A percentile compares a stretch with the other conserved stretches of the same genome.
Conservation (phyloP, 1,140 invertebrate species). For the Asbolus verrucosus region DNA sequence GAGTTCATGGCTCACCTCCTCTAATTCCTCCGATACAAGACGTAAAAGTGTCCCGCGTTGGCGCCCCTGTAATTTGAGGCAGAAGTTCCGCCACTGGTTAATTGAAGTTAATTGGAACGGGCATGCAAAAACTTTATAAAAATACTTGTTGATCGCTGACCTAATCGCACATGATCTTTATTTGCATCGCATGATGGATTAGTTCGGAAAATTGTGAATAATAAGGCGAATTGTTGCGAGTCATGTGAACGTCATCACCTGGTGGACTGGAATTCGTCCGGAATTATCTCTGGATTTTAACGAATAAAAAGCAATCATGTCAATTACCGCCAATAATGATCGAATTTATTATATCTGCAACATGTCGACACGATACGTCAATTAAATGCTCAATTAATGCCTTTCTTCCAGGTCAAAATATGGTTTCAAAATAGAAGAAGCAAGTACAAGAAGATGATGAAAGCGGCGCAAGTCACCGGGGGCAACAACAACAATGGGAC, state of each 20-base stretch:
- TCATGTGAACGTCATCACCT: slow-evolving; percentile 39
- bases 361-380: slow-evolving; percentile 37
- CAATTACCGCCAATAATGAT: slow-evolving; percentile 48
- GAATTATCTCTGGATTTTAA: slow-evolving; percentile 9
- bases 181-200: slow-evolving; percentile 22
- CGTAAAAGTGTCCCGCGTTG: too few species aligned
- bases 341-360: slow-evolving; percentile 44
- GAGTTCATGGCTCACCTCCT: too few species aligned
- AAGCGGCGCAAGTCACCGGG: slow-evolving; percentile 75
- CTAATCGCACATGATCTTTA: slow-evolving; percentile 11
- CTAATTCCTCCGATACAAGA: too few species aligned
- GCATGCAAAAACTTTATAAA: too few species aligned
- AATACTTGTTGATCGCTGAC: too few species aligned
- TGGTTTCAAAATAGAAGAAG: slow-evolving; percentile 93
- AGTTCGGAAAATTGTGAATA: slow-evolving; percentile 17
- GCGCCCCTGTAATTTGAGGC: too few species aligned
- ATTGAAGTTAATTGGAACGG: too few species aligned
- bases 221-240: slow-evolving; percentile 12
- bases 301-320: slow-evolving; percentile 14
- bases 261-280: slow-evolving; percentile 5
- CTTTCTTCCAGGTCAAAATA: slow-evolving; percentile 87
- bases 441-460: slow-evolving; percentile 94
- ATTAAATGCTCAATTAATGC: slow-evolving; percentile 52
- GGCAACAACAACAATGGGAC: slow-evolving; percentile 65
- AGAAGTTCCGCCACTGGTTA: too few species aligned